Evolutionary conservation across 64 coral and sea anemone genomes (phyloP), one percentile per base, ranked within the genome.

Genomic region (Montipora efflorescens): DNA sequence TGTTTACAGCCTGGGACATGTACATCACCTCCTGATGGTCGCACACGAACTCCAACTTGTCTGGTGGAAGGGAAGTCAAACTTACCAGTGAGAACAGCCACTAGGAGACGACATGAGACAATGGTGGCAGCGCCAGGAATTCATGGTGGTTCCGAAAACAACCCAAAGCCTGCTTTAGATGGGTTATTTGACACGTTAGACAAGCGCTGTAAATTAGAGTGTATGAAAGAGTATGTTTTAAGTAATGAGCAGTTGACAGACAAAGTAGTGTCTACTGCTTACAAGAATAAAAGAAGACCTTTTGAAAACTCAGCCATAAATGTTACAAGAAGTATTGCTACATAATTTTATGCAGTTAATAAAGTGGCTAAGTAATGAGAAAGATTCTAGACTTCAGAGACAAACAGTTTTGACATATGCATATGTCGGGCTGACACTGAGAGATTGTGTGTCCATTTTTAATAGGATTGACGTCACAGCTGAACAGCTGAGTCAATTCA

Each of bases 131-230:
- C 80, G 2, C 0, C 84, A 20, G 73, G 6, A 48, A 90, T 96
- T 23, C 95, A 96, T 93, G 95, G 95, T 81, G 87, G 53, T 47
- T 88, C 91, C 20, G 80, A 90, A 25, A 68, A 76, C 52, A 90
- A 96, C 28, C 51, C 53, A 68, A 86, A 28, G 7, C 91, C 91
- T 74, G 87, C 86, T 7, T 90, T 90, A 80, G 80, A 96, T 87
- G 88, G 91, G 13, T 20, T 90, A 20, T 93, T 93, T 73, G 87
- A 93, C 75, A 88, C 83, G 5, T 64, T 91, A 49, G 36, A 92
- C 15, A 96, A 92, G 28, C 76, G 66, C n/a, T 96, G 84, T 83
- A 96, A 75, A 67, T 48, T 78, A 59, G n/a, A 92, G 52, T 59
- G 53, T 5, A 48, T 95, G 19, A 88, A 78, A 75, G 76, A 95